Conservation (phyloP, 2,113 vertebrate genomes). For the Orientallactaga bullata region DNA sequence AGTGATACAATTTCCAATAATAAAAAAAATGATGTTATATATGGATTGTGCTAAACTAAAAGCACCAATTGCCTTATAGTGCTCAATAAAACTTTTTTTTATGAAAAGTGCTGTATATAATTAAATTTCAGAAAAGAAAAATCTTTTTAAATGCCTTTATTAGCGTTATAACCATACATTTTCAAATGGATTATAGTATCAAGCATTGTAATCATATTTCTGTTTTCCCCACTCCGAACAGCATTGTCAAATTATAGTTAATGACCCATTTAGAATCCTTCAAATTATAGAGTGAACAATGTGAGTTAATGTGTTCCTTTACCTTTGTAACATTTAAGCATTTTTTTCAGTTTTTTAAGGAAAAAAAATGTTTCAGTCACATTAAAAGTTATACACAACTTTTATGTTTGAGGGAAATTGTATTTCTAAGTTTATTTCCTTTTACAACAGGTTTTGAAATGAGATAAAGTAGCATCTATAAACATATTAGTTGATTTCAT, state of each 20-base stretch:
- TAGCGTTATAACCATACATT: conserved; percentile 65
- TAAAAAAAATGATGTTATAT: conserved; percentile 52
- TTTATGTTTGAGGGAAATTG: background rate
- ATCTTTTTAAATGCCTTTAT: conserved; percentile 66
- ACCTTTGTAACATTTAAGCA: conserved; percentile 69
- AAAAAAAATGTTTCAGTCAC: conserved; percentile 48
- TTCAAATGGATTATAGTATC: conserved; percentile 58
- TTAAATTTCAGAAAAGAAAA: conserved; percentile 71
- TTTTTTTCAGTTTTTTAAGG: conserved; percentile 59
- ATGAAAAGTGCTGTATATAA: conserved; percentile 66
- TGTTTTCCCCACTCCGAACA: conserved; percentile 54
- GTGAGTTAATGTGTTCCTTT: conserved; percentile 73
- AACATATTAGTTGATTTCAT: conserved; percentile 13
- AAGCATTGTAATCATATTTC: conserved; percentile 68
- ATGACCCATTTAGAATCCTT: conserved; percentile 74
- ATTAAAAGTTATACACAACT: conserved; percentile 62
- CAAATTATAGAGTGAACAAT: conserved; percentile 72
- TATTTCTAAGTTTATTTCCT: conserved; percentile 41
- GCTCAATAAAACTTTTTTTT: conserved; percentile 36
- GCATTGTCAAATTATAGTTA: conserved; percentile 76
- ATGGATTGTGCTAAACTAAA: conserved; percentile 46
- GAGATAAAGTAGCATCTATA: background rate
- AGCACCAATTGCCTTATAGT: conserved; percentile 52
- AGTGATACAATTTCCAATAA: conserved; percentile 58
- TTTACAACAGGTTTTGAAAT: conserved; percentile 1